Base-by-base conservation (phyloP, 2,888 invertebrate species). In the Mylabris sibirica region DNA sequence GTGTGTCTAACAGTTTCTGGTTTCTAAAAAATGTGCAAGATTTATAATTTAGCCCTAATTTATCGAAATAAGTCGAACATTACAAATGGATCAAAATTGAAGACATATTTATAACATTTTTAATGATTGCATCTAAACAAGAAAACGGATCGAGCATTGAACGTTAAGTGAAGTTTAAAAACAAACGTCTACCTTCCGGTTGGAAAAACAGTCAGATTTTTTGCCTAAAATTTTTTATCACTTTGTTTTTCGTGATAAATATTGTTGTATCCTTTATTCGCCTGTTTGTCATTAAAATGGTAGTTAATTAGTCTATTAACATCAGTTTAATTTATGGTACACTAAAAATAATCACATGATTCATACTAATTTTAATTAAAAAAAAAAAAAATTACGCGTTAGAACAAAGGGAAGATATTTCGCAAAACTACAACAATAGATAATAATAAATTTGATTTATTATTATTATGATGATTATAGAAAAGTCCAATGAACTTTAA, bases 401-500 rank as follows among this genome's bases (percentile, higher is more conserved):
- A 20, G 17, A 8, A 44, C 20, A 49, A 44, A 17, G 1, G 3
- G 3, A 3, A 20, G 22, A 53, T 0, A 22, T 17, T 53, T 6
- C 9, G 1, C 20, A 22, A 53, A 22, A 22, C 22, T 0, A 3
- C 12, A 53, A 53, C 22, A 9, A 53, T 53, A 22, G 12, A 20
- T 53, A 53, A 53, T 6, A 53, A 44, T 20, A 3, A 49, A 24
- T 20, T 12, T 57, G 57, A 57, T 57, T 24, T 24, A 49, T 49
- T 20, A 44, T 49, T 49, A 20, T 49, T 20, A 20, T 44, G 30
- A 35, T 35, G 26, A n/a, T 8, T 6, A 9, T 24, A 5, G 3
- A 57, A 57, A 24, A 57, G 57, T 57, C 22, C 57, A 57, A 24
- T 57, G 57, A 57, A 57, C 57, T 57, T 57, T 57, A 24, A 57